phyloP scores from a whole-genome alignment of 2,888 invertebrate genomes.

The Agapetus fuscipes region DNA sequence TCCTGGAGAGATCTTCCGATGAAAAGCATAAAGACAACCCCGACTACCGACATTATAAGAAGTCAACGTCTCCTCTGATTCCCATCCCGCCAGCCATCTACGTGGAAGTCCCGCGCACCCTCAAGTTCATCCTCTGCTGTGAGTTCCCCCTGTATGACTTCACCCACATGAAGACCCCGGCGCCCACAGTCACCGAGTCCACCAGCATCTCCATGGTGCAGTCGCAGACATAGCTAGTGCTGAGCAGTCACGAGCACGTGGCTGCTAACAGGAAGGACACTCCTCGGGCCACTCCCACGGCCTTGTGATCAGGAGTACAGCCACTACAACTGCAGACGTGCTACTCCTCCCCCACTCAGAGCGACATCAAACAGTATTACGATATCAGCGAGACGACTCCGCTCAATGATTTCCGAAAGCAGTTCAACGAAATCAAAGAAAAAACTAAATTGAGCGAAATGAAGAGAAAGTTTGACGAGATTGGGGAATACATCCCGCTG shows the following conservation, averaged over 20 bases:
- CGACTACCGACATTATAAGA: conserved; percentile 80
- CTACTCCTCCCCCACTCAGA: conserved; percentile 28
- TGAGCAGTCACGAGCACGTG: conserved; percentile 30
- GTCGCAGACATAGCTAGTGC: conserved; percentile 61
- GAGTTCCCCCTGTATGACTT: conserved; percentile 82
- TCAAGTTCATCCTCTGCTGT: conserved; percentile 79
- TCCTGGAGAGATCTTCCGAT: conserved; percentile 79
- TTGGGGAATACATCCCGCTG: no score
- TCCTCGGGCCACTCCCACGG: conserved; percentile 29
- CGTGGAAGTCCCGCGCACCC: conserved; percentile 71
- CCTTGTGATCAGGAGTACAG: conserved; percentile 45
- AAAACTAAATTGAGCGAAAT: no score
- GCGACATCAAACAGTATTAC: no score
- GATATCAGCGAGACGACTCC: no score
- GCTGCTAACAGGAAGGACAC: conserved; percentile 28
- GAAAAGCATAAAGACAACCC: conserved; percentile 80
- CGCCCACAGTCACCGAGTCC: conserved; percentile 57
- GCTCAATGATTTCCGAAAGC: no score
- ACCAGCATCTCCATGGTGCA: conserved; percentile 61
- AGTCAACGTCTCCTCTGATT: conserved; percentile 79
- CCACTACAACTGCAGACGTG: no score
- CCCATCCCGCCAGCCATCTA: conserved; percentile 82
- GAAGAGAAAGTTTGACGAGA: no score
- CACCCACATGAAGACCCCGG: conserved; percentile 52
- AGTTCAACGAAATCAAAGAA: no score